Evolutionary conservation across 2,888 invertebrate genomes (phyloP).

Genomic region (Zygothrica quintamaculata): DNA sequence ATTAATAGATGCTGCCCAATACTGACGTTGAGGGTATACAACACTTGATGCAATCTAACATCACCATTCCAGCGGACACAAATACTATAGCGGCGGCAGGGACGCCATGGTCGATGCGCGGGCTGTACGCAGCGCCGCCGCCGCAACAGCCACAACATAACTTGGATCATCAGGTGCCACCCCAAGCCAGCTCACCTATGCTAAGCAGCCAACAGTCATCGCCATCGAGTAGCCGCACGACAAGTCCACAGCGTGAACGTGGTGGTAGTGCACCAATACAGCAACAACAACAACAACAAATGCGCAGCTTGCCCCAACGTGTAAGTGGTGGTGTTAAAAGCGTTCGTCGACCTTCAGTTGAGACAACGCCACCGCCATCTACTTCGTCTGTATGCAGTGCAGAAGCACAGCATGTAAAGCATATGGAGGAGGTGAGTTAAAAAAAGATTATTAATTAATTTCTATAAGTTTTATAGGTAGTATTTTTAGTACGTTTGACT

Average conservation of each 20-base stretch:
- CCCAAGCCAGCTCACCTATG: slow-evolving; percentile 88
- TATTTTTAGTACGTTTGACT: no score
- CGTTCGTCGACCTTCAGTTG: slow-evolving; percentile 83
- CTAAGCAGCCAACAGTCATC: slow-evolving; percentile 89
- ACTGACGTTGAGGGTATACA: slow-evolving; percentile 82
- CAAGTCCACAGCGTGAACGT: slow-evolving; percentile 87
- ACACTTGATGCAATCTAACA: slow-evolving; percentile 83
- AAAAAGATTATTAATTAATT: no score
- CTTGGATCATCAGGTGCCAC: slow-evolving; percentile 83
- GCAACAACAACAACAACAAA: slow-evolving; percentile 74
- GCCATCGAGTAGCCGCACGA: slow-evolving; percentile 90
- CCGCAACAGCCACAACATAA: slow-evolving; percentile 48
- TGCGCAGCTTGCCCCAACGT: slow-evolving; percentile 78
- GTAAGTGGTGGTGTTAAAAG: slow-evolving; percentile 75
- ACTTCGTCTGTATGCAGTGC: slow-evolving; percentile 45
- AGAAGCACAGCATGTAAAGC: slow-evolving; percentile 78
- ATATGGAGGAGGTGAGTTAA: slow-evolving; percentile 82
- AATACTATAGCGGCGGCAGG: slow-evolving; percentile 69
- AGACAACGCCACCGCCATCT: slow-evolving; percentile 81
- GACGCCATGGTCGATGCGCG: slow-evolving; percentile 78
- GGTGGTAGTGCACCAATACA: slow-evolving; percentile 60
- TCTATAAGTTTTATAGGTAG: no score
- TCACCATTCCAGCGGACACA: slow-evolving; percentile 83
- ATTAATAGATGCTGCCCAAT: slow-evolving; percentile 76
- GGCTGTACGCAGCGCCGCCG: slow-evolving; percentile 55